These are phyloP conservation scores for Calameuta filiformis DNA, from an alignment of 2,888 invertebrate species.

Conservation along the genomic window DNA sequence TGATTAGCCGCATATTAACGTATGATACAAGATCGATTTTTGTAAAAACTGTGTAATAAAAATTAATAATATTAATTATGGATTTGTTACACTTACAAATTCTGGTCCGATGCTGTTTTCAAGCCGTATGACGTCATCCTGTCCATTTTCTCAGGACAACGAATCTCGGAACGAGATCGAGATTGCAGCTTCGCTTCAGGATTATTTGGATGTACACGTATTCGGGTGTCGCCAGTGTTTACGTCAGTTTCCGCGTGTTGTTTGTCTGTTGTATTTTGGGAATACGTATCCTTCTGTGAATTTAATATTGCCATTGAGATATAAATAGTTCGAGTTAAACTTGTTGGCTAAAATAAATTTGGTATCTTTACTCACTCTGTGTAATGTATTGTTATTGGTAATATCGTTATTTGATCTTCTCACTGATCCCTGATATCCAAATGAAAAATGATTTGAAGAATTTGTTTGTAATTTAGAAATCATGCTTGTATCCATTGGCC, in stretches of 20 bases:
- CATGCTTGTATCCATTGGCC: conserved; percentile 29
- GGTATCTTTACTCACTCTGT: neutral
- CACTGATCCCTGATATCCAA: conserved; percentile 18
- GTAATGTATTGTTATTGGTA: neutral
- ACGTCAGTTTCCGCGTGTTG: neutral
- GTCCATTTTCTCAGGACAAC: neutral
- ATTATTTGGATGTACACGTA: neutral
- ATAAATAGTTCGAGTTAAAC: neutral
- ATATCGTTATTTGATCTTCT: neutral
- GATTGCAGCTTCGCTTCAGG: neutral
- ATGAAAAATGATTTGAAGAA: conserved; percentile 25
- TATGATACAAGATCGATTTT: neutral
- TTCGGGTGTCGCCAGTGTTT: neutral
- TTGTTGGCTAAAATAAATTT: neutral
- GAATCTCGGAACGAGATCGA: neutral
- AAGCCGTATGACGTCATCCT: neutral
- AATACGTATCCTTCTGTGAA: neutral
- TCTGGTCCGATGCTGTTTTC: neutral
- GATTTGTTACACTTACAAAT: neutral
- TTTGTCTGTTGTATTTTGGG: neutral
- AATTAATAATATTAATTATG: neutral
- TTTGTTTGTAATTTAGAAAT: conserved; percentile 31
- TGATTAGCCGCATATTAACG: too few relatives aligned
- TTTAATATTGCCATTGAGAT: neutral
- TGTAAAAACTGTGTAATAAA: neutral